Evolutionary conservation across 2,113 vertebrate species (phyloP), one percentile per base, ranked within the genome.

Genomic region (Trogon surrucura): DNA sequence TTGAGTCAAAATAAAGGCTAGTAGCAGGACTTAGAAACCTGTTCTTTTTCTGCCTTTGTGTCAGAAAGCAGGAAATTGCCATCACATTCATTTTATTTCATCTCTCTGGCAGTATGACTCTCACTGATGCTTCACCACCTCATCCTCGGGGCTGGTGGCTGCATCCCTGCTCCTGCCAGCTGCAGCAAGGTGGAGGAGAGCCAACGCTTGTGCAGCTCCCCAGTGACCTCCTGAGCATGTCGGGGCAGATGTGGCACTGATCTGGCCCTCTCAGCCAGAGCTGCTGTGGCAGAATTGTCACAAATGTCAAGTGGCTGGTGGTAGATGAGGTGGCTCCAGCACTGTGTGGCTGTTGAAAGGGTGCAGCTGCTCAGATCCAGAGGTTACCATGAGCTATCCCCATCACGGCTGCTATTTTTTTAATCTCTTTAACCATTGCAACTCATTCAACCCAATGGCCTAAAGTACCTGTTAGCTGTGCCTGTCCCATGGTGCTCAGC

Each of bases 281-380:
- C 65, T 88, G 45, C 2, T 1, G 1, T n/a, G 29, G 30, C 23
- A 16, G 50, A 41, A 10, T 41, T 73, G 51, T 48, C 70, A 13
- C 0, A 1, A 17, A 26, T 2, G 73, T 4, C 1, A 0, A 16
- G 29, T 21, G 75, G 32, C 65, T 79, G 85, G 29, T 4, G 2
- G 16, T 5, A 29, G 72, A 32, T 66, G 45, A 26, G 81, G 50
- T 44, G 54, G 54, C 19, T 32, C 56, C 81, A 73, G 78, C 16
- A n/a, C 27, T 4, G 0, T 6, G 0, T 2, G 41, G 47, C 41
- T 79, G 10, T 32, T 50, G 70, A 30, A 74, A 73, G 75, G 72
- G 45, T 21, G 36, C 32, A 26, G 32, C 26, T 70, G 77, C 32
- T 56, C 54, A 41, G 25, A 4, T 82, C 36, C 47, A 61, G 21